These are phyloP conservation scores for Scortum barcoo DNA, from an alignment of 2,113 vertebrate genomes.

Conservation along the genomic window DNA sequence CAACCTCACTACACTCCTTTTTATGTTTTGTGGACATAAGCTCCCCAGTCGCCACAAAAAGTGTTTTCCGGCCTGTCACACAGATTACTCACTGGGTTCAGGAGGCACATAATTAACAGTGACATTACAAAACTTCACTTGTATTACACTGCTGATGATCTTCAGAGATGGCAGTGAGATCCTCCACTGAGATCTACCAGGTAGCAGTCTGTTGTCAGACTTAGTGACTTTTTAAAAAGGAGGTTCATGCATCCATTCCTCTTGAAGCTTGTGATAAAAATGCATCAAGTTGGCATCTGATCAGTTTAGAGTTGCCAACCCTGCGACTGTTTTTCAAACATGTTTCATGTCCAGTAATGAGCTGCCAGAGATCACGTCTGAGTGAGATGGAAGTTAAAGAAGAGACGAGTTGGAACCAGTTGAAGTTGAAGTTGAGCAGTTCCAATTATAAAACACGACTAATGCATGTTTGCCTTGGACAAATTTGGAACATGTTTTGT, in stretches of 20 bases:
- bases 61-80: slow-evolving; percentile 16
- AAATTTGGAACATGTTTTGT: slow-evolving; percentile 37
- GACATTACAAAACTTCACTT: slow-evolving; percentile 37
- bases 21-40: not conserved
- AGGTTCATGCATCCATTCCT: not conserved
- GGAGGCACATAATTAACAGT: slow-evolving; percentile 31
- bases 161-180: slow-evolving; percentile 10
- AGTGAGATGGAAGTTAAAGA: slow-evolving; percentile 41
- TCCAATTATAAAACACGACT: slow-evolving; percentile 43
- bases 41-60: slow-evolving; percentile 18
- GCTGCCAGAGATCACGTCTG: slow-evolving; percentile 55
- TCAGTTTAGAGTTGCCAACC: slow-evolving; percentile 1
- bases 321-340: slow-evolving; percentile 52
- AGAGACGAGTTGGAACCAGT: slow-evolving; percentile 37
- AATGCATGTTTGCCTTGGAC: slow-evolving; percentile 45
- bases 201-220: slow-evolving; percentile 9
- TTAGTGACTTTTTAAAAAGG: slow-evolving; percentile 2
- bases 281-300: slow-evolving; percentile 26
- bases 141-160: slow-evolving; percentile 5
- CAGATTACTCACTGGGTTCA: slow-evolving; percentile 43
- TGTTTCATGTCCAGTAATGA: slow-evolving; percentile 39
- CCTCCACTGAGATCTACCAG: not conserved
- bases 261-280: slow-evolving; percentile 43
- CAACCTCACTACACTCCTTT: not conserved
- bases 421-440: slow-evolving; percentile 5